Base-by-base conservation (phyloP, 1,140 invertebrate genomes). In the Leucophenga varia region DNA sequence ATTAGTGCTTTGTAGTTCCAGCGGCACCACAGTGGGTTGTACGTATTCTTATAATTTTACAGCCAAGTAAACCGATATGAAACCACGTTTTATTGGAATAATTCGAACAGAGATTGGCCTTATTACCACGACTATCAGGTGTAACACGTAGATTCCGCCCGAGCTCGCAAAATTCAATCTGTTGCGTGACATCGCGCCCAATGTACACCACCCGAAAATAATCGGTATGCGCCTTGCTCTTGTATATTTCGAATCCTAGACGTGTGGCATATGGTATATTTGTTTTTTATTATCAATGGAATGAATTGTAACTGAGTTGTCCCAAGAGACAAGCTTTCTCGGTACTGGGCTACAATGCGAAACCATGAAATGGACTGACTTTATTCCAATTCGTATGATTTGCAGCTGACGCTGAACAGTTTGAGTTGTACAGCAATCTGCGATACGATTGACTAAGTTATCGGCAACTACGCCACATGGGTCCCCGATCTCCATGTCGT, bases 401-500 rank as follows among this genome's bases (percentile, higher is more conserved):
- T 9, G 81, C 78, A 2, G 79, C 77, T 9, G 72, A 64, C 1
- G 69, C 54, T 1, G 61, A 60, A 3, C 75, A 61, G 6, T 77
- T 84, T 8, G 81, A 77, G 54, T 86, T 86, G 17, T 78, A 57
- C 17, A 86, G 76, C 58, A 80, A 85, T 47, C 80, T 78, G 63
- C 83, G 78, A 59, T 81, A 79, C 70, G 78, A 59, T 75, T 81
- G 48, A 74, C 76, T 49, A 77, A 67, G 4, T 78, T 77, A 12
- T 75, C 74, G 14, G 79, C 77, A 13, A 78, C 75, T 22, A 77
- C 78, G 45, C 85, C 84, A 75, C 93, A 95, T 78, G 2, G 91
- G 88, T 4, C 91, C 90, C 34, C 93, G 79, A 72, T 95, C 92
- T 2, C 93, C 93, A 75, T 96, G 93, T 20, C 93, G 78, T 4